phyloP scores from a whole-genome alignment of 2,797 vertebrate species.

The Dermochelys coriacea region DNA sequence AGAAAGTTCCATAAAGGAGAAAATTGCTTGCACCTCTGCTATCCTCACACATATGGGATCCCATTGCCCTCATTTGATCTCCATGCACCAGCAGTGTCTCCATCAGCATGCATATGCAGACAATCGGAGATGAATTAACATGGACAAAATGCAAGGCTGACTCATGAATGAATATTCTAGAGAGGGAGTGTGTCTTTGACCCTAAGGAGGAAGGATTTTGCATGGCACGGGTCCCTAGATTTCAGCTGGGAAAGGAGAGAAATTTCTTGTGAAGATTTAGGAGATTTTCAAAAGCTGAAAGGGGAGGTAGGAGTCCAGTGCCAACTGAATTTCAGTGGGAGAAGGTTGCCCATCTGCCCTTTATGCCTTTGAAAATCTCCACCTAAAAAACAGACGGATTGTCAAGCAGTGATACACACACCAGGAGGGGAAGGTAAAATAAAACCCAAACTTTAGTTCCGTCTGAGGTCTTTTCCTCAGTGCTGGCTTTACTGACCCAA shows the following conservation, averaged over 20 bases:
- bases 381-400: not conserved
- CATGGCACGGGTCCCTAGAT: fast-evolving
- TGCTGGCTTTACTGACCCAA: not conserved
- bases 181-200: fast-evolving
- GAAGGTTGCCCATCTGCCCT: not conserved
- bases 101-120: fast-evolving
- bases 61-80: fast-evolving
- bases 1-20: not conserved
- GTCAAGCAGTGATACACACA: not conserved
- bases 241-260: not conserved
- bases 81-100: not conserved
- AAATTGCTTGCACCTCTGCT: not conserved
- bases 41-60: fast-evolving
- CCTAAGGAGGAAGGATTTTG: not conserved
- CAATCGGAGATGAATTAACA: not conserved
- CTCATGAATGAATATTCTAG: fast-evolving
- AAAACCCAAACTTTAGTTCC: not conserved
- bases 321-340: not conserved
- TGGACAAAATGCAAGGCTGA: not conserved
- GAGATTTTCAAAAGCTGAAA: not conserved
- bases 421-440: not conserved
- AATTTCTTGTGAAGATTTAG: not conserved
- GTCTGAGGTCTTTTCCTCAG: not conserved
- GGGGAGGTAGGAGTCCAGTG: not conserved
- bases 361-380: not conserved